A percentile compares a stretch with the other conserved stretches of the same genome.
These are phyloP conservation scores for Eretmocerus hayati DNA, from an alignment of 2,888 invertebrate species.

Conservation along the genomic window DNA sequence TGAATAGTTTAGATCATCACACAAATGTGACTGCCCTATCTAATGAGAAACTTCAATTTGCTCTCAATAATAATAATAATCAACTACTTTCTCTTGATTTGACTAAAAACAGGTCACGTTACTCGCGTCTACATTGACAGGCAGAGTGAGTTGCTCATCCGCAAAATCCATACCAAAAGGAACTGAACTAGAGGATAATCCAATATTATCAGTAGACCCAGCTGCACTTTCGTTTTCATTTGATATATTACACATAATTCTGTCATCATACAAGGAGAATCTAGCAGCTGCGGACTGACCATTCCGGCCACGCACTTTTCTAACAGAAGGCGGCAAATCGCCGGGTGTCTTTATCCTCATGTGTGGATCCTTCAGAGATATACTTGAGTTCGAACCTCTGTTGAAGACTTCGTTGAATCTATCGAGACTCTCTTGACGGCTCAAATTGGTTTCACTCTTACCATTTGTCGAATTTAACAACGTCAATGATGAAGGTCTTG, in stretches of 20 bases:
- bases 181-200: constrained; percentile 34
- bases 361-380: constrained; percentile 62
- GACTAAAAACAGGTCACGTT: constrained; percentile 40
- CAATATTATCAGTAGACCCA: constrained; percentile 16
- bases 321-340: constrained; percentile 70
- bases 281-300: constrained; percentile 56
- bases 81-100: too few relatives aligned
- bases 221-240: constrained; percentile 43
- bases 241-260: constrained; percentile 66
- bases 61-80: too few relatives aligned
- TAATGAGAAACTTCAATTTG: too few relatives aligned
- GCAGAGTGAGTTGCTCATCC: constrained; percentile 8
- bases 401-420: constrained; percentile 71
- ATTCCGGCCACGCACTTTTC: constrained; percentile 57
- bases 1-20: too few relatives aligned
- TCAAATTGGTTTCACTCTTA: constrained; percentile 42
- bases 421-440: constrained; percentile 65
- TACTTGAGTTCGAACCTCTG: constrained; percentile 58
- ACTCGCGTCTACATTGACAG: constrained; percentile 28
- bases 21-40: too few relatives aligned
- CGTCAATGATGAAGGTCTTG: constrained; percentile 26
- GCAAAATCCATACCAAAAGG: constrained; percentile 41
- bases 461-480: constrained; percentile 35
- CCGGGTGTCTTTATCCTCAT: constrained; percentile 69
- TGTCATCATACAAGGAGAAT: constrained; percentile 80